Evolutionary conservation across 2,888 invertebrate species (phyloP), one percentile per base, ranked within the genome.

Genomic region (Zele albiditarsus): DNA sequence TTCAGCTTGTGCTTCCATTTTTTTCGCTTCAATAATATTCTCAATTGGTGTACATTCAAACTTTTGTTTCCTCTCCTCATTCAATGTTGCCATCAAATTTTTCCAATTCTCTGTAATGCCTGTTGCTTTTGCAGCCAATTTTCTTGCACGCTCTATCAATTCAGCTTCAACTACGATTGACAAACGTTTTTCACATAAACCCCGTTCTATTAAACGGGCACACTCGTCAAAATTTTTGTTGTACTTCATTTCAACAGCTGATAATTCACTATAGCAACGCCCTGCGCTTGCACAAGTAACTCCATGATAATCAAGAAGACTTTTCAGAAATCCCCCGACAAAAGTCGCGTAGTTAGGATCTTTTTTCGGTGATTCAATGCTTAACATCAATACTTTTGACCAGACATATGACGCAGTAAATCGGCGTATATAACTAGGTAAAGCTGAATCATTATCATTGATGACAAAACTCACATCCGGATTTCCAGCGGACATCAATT

Each of bases 281-380:
- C 53, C 53, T 10, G 10, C 20, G n/a, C 53, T 53, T 8, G 53
- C 53, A 20, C 53, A 53, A 53, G n/a, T 23, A 20, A 53, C 53
- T 53, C 53, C 53, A 8, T 53, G n/a, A 53, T 20, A 53, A 53
- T 53, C 10, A 23, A 53, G n/a, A 8, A 53, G n/a, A 53, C n/a
- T 10, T 23, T 53, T 53, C n/a, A 53, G 20, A 53, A 53, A 53
- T 53, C n/a, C 20, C 20, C 53, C 53, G n/a, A 53, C 53, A 53
- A 53, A 53, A 53, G 0, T 53, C 8, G 53, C 20, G 8, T 53
- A 53, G 6, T 53, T 2, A 3, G 53, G 53, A 12, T 65, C 16
- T 65, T 86, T 89, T 77, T 88, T 89, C 68, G 88, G 87, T 14
- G 85, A 83, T 2, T 85, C 83, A n/a, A 89, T 70, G 31, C 84